Percentiles rank a stretch among this genome's conserved stretches.
These are phyloP conservation scores for Eretmochelys imbricata DNA, from an alignment of 2,113 vertebrate genomes.

Conservation along the genomic window DNA sequence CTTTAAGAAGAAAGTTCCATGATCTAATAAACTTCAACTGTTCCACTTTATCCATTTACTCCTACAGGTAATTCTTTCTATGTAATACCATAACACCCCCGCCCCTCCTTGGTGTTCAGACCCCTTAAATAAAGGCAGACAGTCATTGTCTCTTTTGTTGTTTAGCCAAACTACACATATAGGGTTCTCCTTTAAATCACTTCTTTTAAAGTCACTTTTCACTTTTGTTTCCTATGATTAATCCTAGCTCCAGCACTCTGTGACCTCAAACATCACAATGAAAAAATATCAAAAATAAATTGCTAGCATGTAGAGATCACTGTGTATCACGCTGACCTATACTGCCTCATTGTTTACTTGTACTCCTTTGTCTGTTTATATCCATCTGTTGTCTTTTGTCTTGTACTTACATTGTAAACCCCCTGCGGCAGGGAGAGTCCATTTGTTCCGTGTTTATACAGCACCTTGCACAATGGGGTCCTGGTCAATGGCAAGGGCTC, in stretches of 20 bases:
- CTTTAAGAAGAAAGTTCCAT: slow-evolving; percentile 35
- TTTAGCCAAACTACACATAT: slow-evolving; percentile 21
- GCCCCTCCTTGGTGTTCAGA: slow-evolving; percentile 14
- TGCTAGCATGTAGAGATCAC: not conserved
- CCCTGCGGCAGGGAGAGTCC: not conserved
- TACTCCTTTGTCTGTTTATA: not conserved
- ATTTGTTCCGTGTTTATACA: not conserved
- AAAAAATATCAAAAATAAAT: not conserved
- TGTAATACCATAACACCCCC: slow-evolving; percentile 40
- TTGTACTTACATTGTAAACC: not conserved
- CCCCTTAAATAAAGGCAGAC: slow-evolving; percentile 23
- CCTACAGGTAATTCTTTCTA: not conserved
- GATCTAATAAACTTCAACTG: slow-evolving; percentile 30
- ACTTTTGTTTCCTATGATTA: slow-evolving; percentile 29
- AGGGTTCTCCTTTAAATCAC: slow-evolving; percentile 21
- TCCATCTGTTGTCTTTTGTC: not conserved
- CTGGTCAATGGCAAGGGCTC: not conserved
- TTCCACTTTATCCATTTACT: slow-evolving; percentile 3
- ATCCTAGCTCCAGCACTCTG: not conserved
- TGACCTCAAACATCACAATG: not conserved
- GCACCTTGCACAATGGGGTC: not conserved
- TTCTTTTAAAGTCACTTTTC: slow-evolving; percentile 43
- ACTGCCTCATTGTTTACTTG: not conserved
- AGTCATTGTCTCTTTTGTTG: slow-evolving; percentile 27
- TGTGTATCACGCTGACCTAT: not conserved